Conservation (phyloP, 2,888 invertebrate genomes). For the Caenorhabditis sp. region DNA sequence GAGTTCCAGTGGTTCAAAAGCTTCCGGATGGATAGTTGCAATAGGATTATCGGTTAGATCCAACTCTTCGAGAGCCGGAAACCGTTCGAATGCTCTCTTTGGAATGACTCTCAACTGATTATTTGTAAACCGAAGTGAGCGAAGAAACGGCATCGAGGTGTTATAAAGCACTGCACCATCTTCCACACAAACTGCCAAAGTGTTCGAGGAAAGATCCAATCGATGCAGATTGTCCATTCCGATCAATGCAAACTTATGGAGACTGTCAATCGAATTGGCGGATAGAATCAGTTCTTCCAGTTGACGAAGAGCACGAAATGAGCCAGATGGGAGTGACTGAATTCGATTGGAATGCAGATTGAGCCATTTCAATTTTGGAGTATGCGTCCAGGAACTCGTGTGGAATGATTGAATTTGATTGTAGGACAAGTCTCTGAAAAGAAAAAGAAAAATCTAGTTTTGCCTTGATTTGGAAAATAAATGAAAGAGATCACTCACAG, state of each 20-base stretch:
- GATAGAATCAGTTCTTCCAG: constrained; percentile 69
- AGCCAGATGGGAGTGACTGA: constrained; percentile 68
- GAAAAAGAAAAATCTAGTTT: neutral
- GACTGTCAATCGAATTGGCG: constrained; percentile 67
- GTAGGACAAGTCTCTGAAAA: constrained; percentile 70
- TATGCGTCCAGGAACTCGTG: constrained; percentile 69
- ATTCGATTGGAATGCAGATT: constrained; percentile 69
- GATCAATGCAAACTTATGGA: constrained; percentile 71
- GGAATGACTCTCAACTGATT: constrained; percentile 70
- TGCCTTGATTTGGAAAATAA: neutral
- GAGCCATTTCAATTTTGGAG: constrained; percentile 67
- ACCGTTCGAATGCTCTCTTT: constrained; percentile 70
- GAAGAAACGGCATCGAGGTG: constrained; percentile 71
- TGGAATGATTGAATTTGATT: constrained; percentile 71
- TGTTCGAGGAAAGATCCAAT: constrained; percentile 72
- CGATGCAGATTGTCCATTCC: constrained; percentile 70
- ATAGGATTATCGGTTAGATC: constrained; percentile 75
- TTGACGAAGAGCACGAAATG: constrained; percentile 67
- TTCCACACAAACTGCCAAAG: constrained; percentile 75
- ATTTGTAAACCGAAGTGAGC: constrained; percentile 64
- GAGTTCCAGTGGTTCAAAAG: constrained; percentile 72
- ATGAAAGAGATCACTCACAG: constrained; percentile 63
- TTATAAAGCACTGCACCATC: constrained; percentile 75
- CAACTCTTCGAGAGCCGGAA: constrained; percentile 70
- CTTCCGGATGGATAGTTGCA: constrained; percentile 71